Percentiles rank a stretch among this genome's conserved stretches.
Conservation (phyloP, 2,797 vertebrate genomes). For the Enteromius paludinosus region DNA sequence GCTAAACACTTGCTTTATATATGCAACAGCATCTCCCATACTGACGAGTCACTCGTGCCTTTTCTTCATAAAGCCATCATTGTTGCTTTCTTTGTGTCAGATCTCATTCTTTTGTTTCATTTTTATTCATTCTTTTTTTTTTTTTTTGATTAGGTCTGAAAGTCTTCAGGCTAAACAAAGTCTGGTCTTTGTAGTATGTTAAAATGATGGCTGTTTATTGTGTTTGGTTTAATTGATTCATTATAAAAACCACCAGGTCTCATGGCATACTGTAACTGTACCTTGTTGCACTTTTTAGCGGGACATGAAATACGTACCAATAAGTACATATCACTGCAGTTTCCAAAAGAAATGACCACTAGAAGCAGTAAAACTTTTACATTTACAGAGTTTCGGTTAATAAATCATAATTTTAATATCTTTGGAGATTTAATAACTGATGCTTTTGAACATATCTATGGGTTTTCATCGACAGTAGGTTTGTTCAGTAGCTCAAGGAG, state of each 20-base stretch:
- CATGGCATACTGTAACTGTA: too few species aligned
- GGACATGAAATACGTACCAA: too few species aligned
- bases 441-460: too few species aligned
- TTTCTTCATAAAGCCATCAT: slow-evolving; percentile 19
- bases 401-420: too few species aligned
- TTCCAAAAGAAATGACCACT: too few species aligned
- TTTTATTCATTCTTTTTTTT: slow-evolving; percentile 33
- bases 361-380: too few species aligned
- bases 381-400: too few species aligned
- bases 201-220: neutral
- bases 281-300: too few species aligned
- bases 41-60: neutral
- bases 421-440: too few species aligned
- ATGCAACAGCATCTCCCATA: neutral
- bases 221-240: neutral
- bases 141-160: neutral
- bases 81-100: neutral
- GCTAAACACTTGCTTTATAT: slow-evolving; percentile 25
- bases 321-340: too few species aligned
- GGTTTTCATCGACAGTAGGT: too few species aligned
- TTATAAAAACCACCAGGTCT: neutral
- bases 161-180: neutral
- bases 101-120: neutral
- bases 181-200: neutral
- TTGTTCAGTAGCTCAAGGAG: too few species aligned